Conservation (phyloP, 2,797 vertebrate genomes). For the Danio albolineatus region DNA sequence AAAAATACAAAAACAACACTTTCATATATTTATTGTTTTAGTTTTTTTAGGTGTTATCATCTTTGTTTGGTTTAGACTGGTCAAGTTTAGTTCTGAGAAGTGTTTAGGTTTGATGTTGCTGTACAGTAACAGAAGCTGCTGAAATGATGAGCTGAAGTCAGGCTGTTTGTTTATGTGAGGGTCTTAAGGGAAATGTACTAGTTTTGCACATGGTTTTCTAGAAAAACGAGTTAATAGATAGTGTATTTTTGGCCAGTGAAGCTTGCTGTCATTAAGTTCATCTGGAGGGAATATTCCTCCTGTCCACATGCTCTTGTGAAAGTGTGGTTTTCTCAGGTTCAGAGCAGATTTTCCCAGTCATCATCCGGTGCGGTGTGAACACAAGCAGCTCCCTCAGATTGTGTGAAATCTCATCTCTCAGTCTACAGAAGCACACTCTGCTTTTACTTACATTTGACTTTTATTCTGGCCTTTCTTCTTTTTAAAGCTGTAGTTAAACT, state of each 20-base stretch:
- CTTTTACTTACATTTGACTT: background rate
- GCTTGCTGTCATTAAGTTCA: background rate
- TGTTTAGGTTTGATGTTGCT: constrained; percentile 14
- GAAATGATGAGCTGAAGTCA: constrained; percentile 50
- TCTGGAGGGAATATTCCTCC: background rate
- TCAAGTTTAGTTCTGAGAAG: background rate
- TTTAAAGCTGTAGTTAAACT: background rate
- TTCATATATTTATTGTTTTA: background rate
- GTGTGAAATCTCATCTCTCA: background rate
- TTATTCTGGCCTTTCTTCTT: background rate
- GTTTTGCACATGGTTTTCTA: background rate
- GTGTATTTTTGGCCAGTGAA: background rate
- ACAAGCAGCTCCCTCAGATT: background rate
- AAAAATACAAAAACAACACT: background rate
- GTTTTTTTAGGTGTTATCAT: background rate
- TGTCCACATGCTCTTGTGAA: background rate
- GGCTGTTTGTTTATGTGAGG: constrained; percentile 45
- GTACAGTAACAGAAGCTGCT: constrained; percentile 59
- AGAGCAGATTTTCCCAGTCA: background rate
- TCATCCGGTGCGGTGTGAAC: background rate
- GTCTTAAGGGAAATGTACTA: constrained; percentile 1
- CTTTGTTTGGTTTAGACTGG: background rate
- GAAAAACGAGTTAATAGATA: background rate
- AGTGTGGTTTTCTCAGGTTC: background rate
- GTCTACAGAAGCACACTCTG: background rate